Evolutionary conservation across 2,113 vertebrate genomes (phyloP), one percentile per base, ranked within the genome.

Genomic region (Sardina pilchardus): DNA sequence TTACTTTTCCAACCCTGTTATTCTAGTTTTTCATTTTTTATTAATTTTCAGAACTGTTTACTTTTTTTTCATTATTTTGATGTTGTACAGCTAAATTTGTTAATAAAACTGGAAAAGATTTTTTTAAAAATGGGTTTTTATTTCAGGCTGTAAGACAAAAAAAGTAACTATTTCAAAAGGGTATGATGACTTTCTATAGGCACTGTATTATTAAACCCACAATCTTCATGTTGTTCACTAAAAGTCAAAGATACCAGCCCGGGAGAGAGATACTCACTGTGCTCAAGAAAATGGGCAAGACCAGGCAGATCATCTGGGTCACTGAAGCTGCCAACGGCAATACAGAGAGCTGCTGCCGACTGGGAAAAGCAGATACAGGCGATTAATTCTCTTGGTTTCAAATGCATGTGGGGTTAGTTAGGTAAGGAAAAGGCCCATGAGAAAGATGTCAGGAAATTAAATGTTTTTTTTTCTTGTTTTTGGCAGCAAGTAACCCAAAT

Each of bases 211-310:
- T 4, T 78, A 36, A 71, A 71, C 26, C 26, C 63, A 34, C 30
- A 5, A 26, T 56, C 17, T 63, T 63, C 10, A 4, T 34, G 30
- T 78, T 24, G 30, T 36, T 78, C 3, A 78, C 14, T 39, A 36
- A n/a, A n/a, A n/a, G n/a, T n/a, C n/a, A n/a, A 36, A 78, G 5
- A 36, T 78, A 2, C 34, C 26, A 78, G 34, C 0, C 30, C 26
- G 39, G 26, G 3, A 56, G 59, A 44, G 26, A 42, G 56, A 81
- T 80, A 92, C 98, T 94, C 95, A 99, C 98, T 99, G 89, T 99
- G 98, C 86, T 99, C 98, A 94, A 99, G 95, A 93, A 99, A 99
- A 94, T 99, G 98, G 84, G 98, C 98, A 86, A 99, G 95, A 89
- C 98, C 98, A 0, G 98, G 98, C 24, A 99, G 95, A 91, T 99